Evolutionary conservation across 2,113 vertebrate species (phyloP).

Genomic region (Daubentonia madagascariensis): DNA sequence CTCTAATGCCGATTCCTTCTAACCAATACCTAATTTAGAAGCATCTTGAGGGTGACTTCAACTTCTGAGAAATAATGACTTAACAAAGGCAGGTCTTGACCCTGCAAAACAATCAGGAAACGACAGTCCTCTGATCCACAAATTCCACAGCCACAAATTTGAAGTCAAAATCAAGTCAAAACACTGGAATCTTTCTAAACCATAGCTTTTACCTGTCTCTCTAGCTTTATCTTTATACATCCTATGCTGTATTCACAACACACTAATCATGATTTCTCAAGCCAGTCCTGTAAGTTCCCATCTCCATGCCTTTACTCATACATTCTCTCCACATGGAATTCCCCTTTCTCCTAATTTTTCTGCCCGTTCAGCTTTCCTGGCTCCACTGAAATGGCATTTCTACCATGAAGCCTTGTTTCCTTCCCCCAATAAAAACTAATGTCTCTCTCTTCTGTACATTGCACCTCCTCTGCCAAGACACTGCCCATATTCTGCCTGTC

Average conservation of each 20-base stretch:
- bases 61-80: constrained; percentile 52
- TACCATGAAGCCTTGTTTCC: not conserved
- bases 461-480: not conserved
- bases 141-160: not conserved
- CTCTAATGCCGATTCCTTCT: not conserved
- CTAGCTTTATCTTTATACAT: not conserved
- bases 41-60: constrained; percentile 31
- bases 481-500: not conserved
- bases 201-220: not conserved
- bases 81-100: constrained; percentile 15
- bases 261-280: not conserved
- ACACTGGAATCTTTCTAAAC: not conserved
- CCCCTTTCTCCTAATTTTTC: not conserved
- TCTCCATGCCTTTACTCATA: not conserved
- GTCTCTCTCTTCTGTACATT: not conserved
- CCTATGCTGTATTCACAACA: not conserved
- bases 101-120: constrained; percentile 27
- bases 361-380: not conserved
- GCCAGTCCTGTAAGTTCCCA: not conserved
- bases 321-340: not conserved
- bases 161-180: constrained; percentile 18
- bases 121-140: not conserved
- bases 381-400: not conserved
- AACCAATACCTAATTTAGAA: constrained; percentile 11
- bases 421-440: not conserved